These are phyloP conservation scores for Anarrhichthys ocellatus DNA, from an alignment of 2,113 vertebrate species.

Conservation along the genomic window DNA sequence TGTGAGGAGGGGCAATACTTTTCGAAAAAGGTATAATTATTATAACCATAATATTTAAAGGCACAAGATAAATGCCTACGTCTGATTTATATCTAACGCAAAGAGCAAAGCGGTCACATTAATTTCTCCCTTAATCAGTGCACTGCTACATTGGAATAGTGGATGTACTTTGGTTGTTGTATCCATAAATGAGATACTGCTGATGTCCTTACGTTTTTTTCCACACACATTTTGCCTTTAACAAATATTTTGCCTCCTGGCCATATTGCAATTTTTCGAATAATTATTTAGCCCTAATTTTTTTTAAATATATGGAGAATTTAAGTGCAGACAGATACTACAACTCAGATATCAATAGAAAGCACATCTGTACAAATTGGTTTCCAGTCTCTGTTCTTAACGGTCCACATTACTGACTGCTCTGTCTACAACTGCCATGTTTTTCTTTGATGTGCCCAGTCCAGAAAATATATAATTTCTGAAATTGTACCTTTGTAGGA, in stretches of 20 bases:
- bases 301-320: background rate
- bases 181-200: background rate
- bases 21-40: conserved; percentile 70
- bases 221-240: background rate
- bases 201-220: background rate
- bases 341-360: conserved; percentile 6
- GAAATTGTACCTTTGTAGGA: conserved; percentile 62
- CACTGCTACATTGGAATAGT: background rate
- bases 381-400: background rate
- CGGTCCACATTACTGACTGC: background rate
- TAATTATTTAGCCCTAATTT: background rate
- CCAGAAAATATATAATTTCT: background rate
- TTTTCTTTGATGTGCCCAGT: background rate
- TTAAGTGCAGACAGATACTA: background rate
- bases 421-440: background rate
- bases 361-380: background rate
- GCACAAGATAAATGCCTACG: too few relatives aligned
- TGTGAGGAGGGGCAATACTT: conserved; percentile 81
- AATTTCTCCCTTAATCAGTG: background rate
- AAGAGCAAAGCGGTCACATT: background rate
- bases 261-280: background rate
- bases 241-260: background rate
- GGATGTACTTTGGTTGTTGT: background rate
- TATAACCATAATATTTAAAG: background rate
- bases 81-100: background rate